Base-by-base conservation (phyloP, 2,113 vertebrate species). In the Chiloscyllium plagiosum region DNA sequence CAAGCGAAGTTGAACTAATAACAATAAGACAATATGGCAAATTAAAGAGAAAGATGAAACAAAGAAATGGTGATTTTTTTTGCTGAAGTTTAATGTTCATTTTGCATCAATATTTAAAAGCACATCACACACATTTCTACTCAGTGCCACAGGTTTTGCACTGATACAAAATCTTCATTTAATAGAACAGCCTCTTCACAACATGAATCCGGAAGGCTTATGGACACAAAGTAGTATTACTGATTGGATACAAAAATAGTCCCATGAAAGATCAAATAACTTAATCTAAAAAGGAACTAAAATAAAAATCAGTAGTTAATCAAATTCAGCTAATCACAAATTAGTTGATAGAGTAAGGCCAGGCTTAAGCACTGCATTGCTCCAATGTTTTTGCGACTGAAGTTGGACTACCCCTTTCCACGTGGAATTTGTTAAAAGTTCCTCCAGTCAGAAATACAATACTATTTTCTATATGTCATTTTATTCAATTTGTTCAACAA, bases 191-290 rank as follows among this genome's bases (percentile, higher is more conserved):
- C 33, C 66, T 65, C 68, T 72, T 95, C 70, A 76, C 94, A 52
- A 95, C 94, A 95, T 76, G 69, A 95, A 95, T 26, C 68, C 68
- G 76, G 52, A 93, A 93, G 68, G 76, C 76, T 72, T 95, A 76
- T 72, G 68, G 94, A 50, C 70, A 95, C 29, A 20, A 93, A 93
- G 17, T 29, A 95, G 72, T 72, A 68, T 42, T 47, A 69, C 37
- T 47, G 65, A 94, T 69, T 22, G 92, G 66, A 94, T 94, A 94
- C 66, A 24, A 68, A 70, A 69, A 70, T 70, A 94, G 92, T 69
- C 68, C 66, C 94, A 95, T 95, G 42, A 72, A 94, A 95, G 69
- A 95, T 95, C 69, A 95, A 95, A 95, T 72, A 72, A 94, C 93
- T 92, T 92, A 94, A 94, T 76, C 69, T 72, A 70, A 76, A 70